Percentiles rank a stretch among this genome's conserved stretches.
These are phyloP conservation scores for Temnothorax rugatulus DNA, from an alignment of 2,888 invertebrate species.

Conservation along the genomic window DNA sequence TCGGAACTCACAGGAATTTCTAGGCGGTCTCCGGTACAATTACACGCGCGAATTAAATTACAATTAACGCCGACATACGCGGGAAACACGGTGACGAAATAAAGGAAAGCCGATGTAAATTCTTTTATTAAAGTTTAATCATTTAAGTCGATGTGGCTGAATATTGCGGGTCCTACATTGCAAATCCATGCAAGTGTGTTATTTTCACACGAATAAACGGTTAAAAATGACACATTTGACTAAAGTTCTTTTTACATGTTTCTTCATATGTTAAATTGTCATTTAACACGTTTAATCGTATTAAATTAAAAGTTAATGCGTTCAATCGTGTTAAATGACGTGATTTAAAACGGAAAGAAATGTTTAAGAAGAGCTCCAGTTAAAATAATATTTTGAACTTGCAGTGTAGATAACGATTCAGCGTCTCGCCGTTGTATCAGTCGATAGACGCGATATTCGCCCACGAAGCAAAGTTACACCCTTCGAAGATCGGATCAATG, in stretches of 20 bases:
- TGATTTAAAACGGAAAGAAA: too few species aligned
- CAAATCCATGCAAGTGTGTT: too few species aligned
- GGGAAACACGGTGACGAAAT: neutral
- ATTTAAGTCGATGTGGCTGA: conserved; percentile 3
- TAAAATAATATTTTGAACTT: too few species aligned
- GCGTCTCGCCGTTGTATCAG: neutral
- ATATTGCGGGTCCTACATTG: neutral
- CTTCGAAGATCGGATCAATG: conserved; percentile 28
- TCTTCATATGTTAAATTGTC: too few species aligned
- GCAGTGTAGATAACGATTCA: neutral
- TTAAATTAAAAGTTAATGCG: too few species aligned
- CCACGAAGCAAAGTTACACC: neutral
- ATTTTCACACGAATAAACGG: too few species aligned
- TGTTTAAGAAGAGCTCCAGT: too few species aligned
- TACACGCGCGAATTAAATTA: conserved; percentile 41
- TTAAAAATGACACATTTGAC: too few species aligned
- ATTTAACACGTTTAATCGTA: too few species aligned
- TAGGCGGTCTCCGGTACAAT: conserved; percentile 28
- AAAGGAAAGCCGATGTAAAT: conserved; percentile 10
- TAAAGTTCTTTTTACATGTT: too few species aligned
- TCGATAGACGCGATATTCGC: neutral
- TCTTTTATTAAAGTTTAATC: conserved; percentile 14
- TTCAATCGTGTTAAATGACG: too few species aligned
- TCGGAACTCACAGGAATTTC: conserved; percentile 20
- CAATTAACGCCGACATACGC: conserved; percentile 28